Evolutionary conservation across 1,140 invertebrate genomes (phyloP).

Genomic region (Stegodyphus dumicola): DNA sequence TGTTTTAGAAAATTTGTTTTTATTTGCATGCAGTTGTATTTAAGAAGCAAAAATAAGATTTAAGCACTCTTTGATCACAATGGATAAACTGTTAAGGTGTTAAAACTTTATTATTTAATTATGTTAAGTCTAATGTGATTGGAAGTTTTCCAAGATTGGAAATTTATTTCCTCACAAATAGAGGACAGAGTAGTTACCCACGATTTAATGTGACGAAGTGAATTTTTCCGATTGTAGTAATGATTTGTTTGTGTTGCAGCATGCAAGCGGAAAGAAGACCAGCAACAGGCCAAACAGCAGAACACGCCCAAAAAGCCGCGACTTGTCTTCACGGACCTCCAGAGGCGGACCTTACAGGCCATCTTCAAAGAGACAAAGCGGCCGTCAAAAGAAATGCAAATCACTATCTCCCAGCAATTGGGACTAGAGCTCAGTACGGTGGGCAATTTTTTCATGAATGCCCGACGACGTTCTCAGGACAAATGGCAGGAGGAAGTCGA

Average conservation of each 20-base stretch:
- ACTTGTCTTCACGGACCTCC: conserved; percentile 99
- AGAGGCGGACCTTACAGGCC: conserved; percentile 99
- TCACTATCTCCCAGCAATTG: conserved; percentile 97
- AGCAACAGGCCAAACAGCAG: conserved; percentile 60
- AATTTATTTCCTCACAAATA: too few relatives aligned
- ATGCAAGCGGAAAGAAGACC: conserved; percentile 98
- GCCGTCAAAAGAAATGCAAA: conserved; percentile 99
- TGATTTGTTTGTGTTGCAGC: conserved; percentile 73
- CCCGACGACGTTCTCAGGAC: conserved; percentile 95
- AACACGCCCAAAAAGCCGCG: conserved; percentile 93
- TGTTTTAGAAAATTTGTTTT: too few relatives aligned
- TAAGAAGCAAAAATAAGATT: too few relatives aligned
- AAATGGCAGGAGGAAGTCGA: conserved; percentile 93
- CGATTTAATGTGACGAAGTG: too few relatives aligned
- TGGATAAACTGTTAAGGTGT: too few relatives aligned
- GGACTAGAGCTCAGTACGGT: conserved; percentile 98
- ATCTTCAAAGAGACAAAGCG: conserved; percentile 99
- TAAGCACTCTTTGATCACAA: too few relatives aligned
- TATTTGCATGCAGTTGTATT: too few relatives aligned
- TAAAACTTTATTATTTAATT: too few relatives aligned
- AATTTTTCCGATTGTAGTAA: background rate
- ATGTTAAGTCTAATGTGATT: too few relatives aligned
- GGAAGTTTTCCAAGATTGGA: too few relatives aligned
- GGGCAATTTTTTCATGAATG: conserved; percentile 99
- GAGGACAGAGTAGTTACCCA: too few relatives aligned